These are phyloP conservation scores for Metaphire vulgaris DNA, from an alignment of 1,140 invertebrate species.

Conservation along the genomic window DNA sequence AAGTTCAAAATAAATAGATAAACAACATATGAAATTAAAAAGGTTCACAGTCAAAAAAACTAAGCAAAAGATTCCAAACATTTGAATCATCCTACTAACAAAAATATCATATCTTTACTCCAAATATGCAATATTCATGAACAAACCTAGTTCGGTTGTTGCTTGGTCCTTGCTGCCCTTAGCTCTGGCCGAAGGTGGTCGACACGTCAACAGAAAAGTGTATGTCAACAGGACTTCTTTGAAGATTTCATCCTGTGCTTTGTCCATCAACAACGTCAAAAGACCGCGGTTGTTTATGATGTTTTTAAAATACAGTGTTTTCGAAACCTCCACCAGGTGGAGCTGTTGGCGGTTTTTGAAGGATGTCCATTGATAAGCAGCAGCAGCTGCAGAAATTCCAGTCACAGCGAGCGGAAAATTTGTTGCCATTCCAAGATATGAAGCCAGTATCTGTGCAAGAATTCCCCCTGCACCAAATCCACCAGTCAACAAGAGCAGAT, in stretches of 20 bases:
- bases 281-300: slow-evolving; percentile 47
- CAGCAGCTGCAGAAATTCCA: slow-evolving; percentile 31
- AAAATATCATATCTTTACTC: too few species aligned
- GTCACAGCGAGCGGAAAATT: slow-evolving; percentile 37
- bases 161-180: slow-evolving; percentile 20
- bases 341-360: slow-evolving; percentile 41
- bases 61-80: too few species aligned
- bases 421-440: not conserved
- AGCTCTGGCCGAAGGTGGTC: slow-evolving; percentile 30
- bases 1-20: too few species aligned
- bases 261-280: slow-evolving; percentile 43
- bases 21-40: too few species aligned
- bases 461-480: slow-evolving; percentile 35
- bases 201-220: slow-evolving; percentile 40
- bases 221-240: slow-evolving; percentile 47
- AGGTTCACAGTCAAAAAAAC: too few species aligned
- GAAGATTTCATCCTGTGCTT: slow-evolving; percentile 48
- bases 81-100: too few species aligned
- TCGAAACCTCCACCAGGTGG: slow-evolving; percentile 42
- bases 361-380: slow-evolving; percentile 31
- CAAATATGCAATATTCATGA: too few species aligned
- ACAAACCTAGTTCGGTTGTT: slow-evolving; percentile 12
- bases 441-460: slow-evolving; percentile 35
- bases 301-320: slow-evolving; percentile 48
- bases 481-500: slow-evolving; percentile 34